These are phyloP conservation scores for Dromiciops gliroides DNA, from an alignment of 2,113 vertebrate genomes.

Conservation along the genomic window DNA sequence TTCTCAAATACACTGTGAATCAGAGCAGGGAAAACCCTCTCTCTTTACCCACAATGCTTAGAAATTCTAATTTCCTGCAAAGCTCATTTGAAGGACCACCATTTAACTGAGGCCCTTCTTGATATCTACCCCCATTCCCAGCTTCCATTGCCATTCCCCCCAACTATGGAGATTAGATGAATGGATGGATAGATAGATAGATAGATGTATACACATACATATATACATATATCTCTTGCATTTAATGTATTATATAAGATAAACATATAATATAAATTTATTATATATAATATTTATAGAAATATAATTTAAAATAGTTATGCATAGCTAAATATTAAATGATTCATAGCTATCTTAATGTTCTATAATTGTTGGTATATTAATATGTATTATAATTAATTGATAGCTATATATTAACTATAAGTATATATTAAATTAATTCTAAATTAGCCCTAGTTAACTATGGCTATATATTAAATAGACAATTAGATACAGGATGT, in stretches of 20 bases:
- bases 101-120: not conserved
- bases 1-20: not conserved
- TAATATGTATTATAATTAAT: not conserved
- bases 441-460: not conserved
- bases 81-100: not conserved
- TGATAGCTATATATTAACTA: not conserved
- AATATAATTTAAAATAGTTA: not conserved
- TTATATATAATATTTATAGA: not conserved
- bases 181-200: no score
- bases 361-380: not conserved
- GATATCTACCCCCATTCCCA: not conserved
- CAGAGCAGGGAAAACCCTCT: not conserved
- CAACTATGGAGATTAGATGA: no score
- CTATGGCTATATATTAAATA: no score
- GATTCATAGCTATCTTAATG: not conserved
- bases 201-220: no score
- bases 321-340: not conserved
- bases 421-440: not conserved
- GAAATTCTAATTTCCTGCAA: not conserved
- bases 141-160: not conserved
- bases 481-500: not conserved
- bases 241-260: not conserved
- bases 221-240: no score
- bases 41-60: not conserved
- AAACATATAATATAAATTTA: not conserved